Conservation (phyloP, 1,140 invertebrate genomes). For the Trissolcus basalis region DNA sequence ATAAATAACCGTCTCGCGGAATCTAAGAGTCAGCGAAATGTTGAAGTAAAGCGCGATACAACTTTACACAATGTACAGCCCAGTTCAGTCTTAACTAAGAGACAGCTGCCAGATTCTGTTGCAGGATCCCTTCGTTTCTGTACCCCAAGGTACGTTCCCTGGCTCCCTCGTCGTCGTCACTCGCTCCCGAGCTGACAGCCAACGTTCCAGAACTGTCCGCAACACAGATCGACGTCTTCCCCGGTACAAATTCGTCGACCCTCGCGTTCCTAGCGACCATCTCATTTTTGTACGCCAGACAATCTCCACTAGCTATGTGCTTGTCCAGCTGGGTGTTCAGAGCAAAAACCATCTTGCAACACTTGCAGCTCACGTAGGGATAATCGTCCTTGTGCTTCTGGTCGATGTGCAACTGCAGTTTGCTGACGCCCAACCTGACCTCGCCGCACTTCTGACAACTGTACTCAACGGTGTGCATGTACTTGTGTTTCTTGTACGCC, state of each 20-base stretch:
- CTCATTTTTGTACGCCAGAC: background rate
- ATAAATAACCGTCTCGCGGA: no score
- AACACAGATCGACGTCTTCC: no score
- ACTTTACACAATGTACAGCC: no score
- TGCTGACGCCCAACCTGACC: background rate
- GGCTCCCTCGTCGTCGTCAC: no score
- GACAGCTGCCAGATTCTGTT: no score
- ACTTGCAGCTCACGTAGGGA: constrained; percentile 36
- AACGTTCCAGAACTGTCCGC: no score
- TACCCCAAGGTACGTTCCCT: no score
- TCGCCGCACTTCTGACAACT: constrained; percentile 24
- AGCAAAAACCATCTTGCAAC: constrained; percentile 37
- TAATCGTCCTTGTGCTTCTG: constrained; percentile 31
- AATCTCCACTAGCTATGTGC: constrained; percentile 20
- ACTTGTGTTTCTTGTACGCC: constrained; percentile 23
- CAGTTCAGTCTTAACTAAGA: no score
- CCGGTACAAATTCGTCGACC: background rate
- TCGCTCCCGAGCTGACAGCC: no score
- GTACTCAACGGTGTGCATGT: constrained; percentile 15
- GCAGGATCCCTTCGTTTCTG: no score
- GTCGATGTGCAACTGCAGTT: constrained; percentile 38
- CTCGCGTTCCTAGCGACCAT: background rate
- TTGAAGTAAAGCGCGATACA: no score
- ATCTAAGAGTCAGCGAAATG: no score
- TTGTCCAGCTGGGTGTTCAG: constrained; percentile 26